Evolutionary conservation across 2,888 invertebrate species (phyloP), one percentile per base, ranked within the genome.

Genomic region (Nomada flava): DNA sequence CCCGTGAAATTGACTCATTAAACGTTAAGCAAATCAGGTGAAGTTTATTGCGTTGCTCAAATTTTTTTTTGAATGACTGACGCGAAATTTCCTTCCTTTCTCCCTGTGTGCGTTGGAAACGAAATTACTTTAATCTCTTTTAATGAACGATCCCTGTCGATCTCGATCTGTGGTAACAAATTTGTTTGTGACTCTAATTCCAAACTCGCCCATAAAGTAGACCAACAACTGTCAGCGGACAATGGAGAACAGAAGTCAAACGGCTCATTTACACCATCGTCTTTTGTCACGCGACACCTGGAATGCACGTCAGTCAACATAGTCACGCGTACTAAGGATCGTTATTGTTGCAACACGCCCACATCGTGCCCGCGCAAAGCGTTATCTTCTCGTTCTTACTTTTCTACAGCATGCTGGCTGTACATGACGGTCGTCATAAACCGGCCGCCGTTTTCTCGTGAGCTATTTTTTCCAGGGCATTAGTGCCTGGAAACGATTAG

Each of bases 271-370:
- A 15, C 62, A 47, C 52, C 63, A 18, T n/a, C 3, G 23, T 47
- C 47, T 65, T 20, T 50, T 67, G 71, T 77, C 65, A 23, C 42
- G 42, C 52, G n/a, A 42, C 7, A 3, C n/a, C 11, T 53, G 63
- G 85, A 79, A 71, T 82, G 70, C 73, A 11, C 52, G 47, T 64
- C 52, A 36, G 44, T 65, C 42, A 47, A 68, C 42, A 18, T n/a
- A 60, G 18, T 20, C 59, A 26, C 47, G 13, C 23, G 53, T 57
- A 47, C 69, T 70, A 1, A 11, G 13, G 18, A n/a, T 13, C 18
- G 26, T 53, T n/a, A 79, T 82, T 70, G 81, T 79, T 70, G 20
- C 74, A 63, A 60, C 81, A 74, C 81, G 74, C 81, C 81, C 81
- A 82, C 79, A 74, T 73, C 13, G 20, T 57, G 53, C 15, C n/a